Conservation (phyloP, 2,113 vertebrate genomes). For the Desmodus rotundus region DNA sequence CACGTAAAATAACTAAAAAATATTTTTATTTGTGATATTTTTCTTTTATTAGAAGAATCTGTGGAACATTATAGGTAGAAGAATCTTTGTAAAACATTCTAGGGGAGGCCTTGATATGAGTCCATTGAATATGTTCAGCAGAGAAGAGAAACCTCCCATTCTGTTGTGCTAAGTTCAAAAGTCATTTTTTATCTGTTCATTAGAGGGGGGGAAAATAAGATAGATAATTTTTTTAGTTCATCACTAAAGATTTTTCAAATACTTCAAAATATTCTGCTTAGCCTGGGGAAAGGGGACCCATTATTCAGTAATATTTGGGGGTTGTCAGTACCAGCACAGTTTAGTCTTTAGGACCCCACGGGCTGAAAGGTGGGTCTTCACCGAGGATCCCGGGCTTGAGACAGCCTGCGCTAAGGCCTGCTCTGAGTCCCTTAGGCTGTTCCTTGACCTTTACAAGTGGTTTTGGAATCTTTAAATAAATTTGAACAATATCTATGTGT, state of each 20-base stretch:
- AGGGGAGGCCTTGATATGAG: background rate
- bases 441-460: background rate
- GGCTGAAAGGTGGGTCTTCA: background rate
- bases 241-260: background rate
- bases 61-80: background rate
- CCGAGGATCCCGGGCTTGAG: background rate
- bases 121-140: constrained; percentile 47
- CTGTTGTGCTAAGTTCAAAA: constrained; percentile 3
- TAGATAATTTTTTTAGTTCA: background rate
- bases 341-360: background rate
- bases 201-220: background rate
- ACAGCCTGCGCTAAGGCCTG: background rate
- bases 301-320: background rate
- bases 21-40: background rate
- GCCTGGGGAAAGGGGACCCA: background rate
- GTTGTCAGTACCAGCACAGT: background rate
- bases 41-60: background rate
- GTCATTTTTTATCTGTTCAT: constrained; percentile 23
- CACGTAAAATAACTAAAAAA: background rate
- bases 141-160: constrained; percentile 54
- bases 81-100: background rate
- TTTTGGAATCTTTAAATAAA: constrained; percentile 20
- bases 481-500: background rate
- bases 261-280: background rate
- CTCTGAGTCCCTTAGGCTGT: background rate